phyloP scores from a whole-genome alignment of 2,888 invertebrate species.

The Apotomis betuletana region DNA sequence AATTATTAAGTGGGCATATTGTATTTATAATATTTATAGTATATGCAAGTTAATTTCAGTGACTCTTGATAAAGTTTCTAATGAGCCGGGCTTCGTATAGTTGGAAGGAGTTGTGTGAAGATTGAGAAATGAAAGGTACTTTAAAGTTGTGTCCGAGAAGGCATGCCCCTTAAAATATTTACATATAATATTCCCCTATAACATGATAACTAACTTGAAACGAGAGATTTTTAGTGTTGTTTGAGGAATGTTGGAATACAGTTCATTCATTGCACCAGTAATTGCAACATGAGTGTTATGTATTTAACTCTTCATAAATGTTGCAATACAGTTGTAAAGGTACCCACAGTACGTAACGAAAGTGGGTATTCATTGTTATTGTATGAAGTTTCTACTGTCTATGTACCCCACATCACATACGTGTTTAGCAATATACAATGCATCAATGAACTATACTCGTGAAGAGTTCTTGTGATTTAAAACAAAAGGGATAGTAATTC shows the following conservation, averaged over 20 bases:
- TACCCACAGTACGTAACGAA: slow-evolving; percentile 41
- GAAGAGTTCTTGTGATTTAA: slow-evolving; percentile 1
- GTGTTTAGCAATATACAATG: neutral
- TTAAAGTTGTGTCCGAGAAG: slow-evolving; percentile 43
- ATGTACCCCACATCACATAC: slow-evolving; percentile 8
- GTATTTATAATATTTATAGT: neutral
- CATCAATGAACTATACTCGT: neutral
- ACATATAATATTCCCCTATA: slow-evolving; percentile 3
- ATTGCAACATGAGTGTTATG: slow-evolving; percentile 46
- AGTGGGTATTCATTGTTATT: slow-evolving; percentile 23
- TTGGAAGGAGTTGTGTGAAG: slow-evolving; percentile 56
- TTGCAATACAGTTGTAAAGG: slow-evolving; percentile 44
- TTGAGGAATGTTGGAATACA: slow-evolving; percentile 24
- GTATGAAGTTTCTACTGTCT: slow-evolving; percentile 15
- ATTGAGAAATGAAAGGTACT: slow-evolving; percentile 71
- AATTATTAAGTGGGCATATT: neutral
- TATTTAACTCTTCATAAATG: slow-evolving; percentile 48
- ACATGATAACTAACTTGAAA: slow-evolving; percentile 18
- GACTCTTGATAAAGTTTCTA: slow-evolving; percentile 15
- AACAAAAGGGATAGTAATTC: slow-evolving; percentile 3
- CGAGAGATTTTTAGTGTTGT: slow-evolving; percentile 9
- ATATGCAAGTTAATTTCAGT: neutral
- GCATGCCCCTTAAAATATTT: slow-evolving; percentile 48
- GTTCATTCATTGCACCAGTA: slow-evolving; percentile 41
- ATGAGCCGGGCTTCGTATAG: slow-evolving; percentile 34